phyloP scores from a whole-genome alignment of 2,113 vertebrate genomes.

The Microcebus ravelobensis region DNA sequence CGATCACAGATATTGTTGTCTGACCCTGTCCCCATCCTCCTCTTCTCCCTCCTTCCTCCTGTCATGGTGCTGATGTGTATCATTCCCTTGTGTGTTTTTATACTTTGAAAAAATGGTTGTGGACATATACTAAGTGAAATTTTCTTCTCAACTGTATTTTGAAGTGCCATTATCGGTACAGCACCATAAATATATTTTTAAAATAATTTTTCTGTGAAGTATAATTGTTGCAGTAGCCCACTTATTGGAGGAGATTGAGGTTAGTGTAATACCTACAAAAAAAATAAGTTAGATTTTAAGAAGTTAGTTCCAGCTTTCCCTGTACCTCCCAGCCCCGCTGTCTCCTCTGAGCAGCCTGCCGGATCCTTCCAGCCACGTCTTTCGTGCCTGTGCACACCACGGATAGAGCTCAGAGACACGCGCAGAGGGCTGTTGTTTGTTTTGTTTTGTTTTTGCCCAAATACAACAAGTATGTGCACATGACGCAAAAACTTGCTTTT shows the following conservation, averaged over 20 bases:
- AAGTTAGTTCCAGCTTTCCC: neutral
- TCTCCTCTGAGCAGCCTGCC: neutral
- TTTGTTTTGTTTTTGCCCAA: neutral
- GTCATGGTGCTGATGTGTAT: neutral
- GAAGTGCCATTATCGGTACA: neutral
- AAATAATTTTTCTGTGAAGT: neutral
- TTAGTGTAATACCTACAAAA: neutral
- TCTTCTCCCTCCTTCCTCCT: neutral
- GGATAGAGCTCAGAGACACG: neutral
- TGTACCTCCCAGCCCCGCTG: fast-evolving
- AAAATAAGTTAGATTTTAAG: neutral
- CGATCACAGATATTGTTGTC: too few relatives aligned
- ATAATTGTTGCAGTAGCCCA: neutral
- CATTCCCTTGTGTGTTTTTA: neutral
- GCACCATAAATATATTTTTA: neutral
- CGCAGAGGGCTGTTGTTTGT: neutral
- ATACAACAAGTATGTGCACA: neutral
- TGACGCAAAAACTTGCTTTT: neutral
- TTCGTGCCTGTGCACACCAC: neutral
- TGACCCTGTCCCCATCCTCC: fast-evolving
- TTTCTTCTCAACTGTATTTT: neutral
- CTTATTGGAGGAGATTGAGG: neutral
- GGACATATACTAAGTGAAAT: neutral
- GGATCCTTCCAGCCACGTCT: neutral
- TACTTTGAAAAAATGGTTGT: neutral